Base-by-base conservation (phyloP, 2,797 vertebrate species). In the Fratercula arctica region DNA sequence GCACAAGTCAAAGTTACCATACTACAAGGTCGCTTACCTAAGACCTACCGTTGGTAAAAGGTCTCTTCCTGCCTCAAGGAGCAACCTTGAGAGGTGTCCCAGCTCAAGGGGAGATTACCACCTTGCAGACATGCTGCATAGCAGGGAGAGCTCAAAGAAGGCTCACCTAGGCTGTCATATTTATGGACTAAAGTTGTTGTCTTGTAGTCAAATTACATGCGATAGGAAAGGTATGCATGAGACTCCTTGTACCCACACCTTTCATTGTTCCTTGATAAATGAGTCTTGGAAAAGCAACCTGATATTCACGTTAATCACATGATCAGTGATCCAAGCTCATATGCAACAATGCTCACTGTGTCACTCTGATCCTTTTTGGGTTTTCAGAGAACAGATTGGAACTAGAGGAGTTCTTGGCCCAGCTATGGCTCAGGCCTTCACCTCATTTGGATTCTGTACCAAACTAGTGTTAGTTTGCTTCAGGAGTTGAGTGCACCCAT, bases 141-240 rank as follows among this genome's bases (percentile, higher is more conserved):
- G 20, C 46, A 21, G 46, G 46, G 46, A 46, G 46, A 46, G 46
- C 20, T 46, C 46, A 46, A 46, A 46, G 20, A 46, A 46, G 21
- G 46, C 20, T 46, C 46, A 46, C 46, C 21, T 46, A 46, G 46
- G 46, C 46, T 46, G 46, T 46, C 46, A 11, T 21, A 46, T 46
- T 11, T 46, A 46, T 46, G 46, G 46, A 21, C 46, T n/a, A 14
- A 43, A 23, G 10, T 4, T 16, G 10, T 4, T 14, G 28, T 66
- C 45, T 54, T 31, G 2, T 19, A 45, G 28, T 39, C 18, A 39
- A 3, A 17, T 8, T 1, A 2, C 29, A 20, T 0, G 1, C 1
- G 3, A 2, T 35, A 1, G 3, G 18, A 6, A 41, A 64, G 17
- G 9, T 8, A 0, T 26, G 7, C 50, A 10, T 43, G 18, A n/a